Conservation (phyloP, 2,113 vertebrate genomes). For the Mesembrinibis cayennensis region DNA sequence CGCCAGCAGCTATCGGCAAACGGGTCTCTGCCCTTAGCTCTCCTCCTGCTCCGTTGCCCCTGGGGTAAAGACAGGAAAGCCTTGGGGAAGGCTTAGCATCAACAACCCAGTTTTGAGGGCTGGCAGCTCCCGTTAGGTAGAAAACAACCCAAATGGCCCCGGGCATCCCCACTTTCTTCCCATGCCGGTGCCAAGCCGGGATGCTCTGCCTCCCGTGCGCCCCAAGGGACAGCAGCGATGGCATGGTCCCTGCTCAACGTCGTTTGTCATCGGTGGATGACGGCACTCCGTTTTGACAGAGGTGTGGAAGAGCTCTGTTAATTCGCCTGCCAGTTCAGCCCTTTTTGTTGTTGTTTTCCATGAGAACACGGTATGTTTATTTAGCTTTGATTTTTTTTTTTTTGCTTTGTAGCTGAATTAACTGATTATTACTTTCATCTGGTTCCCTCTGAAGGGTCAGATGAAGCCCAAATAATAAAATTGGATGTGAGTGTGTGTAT, state of each 20-base stretch:
- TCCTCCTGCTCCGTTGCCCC: fast-evolving
- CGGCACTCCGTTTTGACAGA: not conserved
- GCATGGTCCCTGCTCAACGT: fast-evolving
- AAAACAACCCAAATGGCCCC: not conserved
- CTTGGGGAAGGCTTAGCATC: not conserved
- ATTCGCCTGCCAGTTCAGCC: not conserved
- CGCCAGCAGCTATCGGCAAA: fast-evolving
- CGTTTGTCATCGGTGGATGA: fast-evolving
- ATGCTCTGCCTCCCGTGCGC: fast-evolving
- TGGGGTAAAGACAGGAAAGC: not conserved
- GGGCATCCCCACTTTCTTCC: not conserved
- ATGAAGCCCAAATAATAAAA: conserved; percentile 53
- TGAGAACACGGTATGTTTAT: conserved; percentile 55
- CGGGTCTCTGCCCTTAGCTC: fast-evolving
- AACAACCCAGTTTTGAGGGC: not conserved
- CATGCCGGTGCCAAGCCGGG: not conserved
- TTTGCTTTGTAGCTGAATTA: conserved; percentile 46
- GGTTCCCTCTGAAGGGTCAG: conserved; percentile 45
- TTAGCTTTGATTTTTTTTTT: conserved; percentile 42
- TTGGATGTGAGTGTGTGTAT: conserved; percentile 46
- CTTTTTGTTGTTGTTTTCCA: conserved; percentile 52
- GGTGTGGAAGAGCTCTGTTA: conserved; percentile 2
- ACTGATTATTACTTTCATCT: conserved; percentile 63
- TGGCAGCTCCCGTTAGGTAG: not conserved
- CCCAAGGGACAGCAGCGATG: not conserved